These are phyloP conservation scores for Myrmecophaga tridactyla DNA, from an alignment of 2,113 vertebrate genomes.

Conservation along the genomic window DNA sequence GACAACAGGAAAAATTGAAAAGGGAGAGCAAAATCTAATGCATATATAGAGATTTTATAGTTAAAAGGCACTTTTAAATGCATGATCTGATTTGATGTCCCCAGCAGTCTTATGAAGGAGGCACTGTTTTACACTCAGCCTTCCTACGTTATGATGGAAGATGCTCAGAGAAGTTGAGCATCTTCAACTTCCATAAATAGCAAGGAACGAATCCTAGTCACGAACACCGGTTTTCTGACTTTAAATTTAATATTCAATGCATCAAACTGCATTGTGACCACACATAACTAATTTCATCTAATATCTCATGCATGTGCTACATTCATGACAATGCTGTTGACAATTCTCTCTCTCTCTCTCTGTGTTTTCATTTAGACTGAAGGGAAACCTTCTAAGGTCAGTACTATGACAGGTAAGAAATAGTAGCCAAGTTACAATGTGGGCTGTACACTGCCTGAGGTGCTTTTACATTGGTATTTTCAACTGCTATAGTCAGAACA, in stretches of 20 bases:
- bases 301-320: neutral
- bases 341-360: neutral
- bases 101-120: neutral
- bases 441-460: neutral
- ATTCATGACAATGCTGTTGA: neutral
- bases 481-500: conserved; percentile 1
- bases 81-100: neutral
- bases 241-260: neutral
- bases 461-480: conserved; percentile 16
- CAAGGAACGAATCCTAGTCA: neutral
- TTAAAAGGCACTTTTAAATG: neutral
- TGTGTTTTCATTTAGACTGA: neutral
- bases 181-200: neutral
- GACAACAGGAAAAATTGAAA: neutral
- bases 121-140: neutral
- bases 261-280: neutral
- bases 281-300: neutral
- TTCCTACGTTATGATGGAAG: neutral
- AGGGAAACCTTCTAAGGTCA: neutral
- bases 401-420: neutral
- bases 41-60: neutral
- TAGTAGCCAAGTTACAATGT: neutral
- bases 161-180: neutral
- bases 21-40: neutral
- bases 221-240: neutral